Percentiles rank a stretch among this genome's conserved stretches.
Conservation (phyloP, 2,797 vertebrate species). For the Tragelaphus eurycerus region DNA sequence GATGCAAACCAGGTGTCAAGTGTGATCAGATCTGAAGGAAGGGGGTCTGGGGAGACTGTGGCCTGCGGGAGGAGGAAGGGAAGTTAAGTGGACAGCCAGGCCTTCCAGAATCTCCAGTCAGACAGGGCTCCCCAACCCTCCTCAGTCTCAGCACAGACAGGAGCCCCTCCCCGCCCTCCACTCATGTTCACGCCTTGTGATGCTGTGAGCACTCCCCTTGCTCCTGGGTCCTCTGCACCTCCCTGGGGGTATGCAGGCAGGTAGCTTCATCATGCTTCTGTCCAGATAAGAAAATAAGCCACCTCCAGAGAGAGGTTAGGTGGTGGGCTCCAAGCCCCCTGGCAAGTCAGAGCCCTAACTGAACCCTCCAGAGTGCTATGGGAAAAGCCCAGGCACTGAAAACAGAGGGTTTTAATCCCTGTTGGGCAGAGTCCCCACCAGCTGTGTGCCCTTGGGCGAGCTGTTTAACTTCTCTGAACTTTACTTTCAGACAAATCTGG, state of each 20-base stretch:
- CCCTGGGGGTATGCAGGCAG: not conserved
- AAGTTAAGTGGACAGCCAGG: not conserved
- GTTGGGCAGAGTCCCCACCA: not conserved
- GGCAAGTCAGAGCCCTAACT: not conserved
- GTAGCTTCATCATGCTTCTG: not conserved
- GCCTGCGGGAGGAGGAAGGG: not conserved
- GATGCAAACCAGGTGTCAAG: not conserved
- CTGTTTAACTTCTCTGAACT: not conserved
- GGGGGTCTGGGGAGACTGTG: not conserved
- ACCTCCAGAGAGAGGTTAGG: not conserved
- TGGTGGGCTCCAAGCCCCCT: not conserved
- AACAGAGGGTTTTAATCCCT: not conserved
- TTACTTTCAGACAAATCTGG: not conserved
- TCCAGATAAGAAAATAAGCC: not conserved
- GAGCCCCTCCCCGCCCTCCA: accelerated
- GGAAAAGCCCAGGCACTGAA: not conserved
- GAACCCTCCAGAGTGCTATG: not conserved
- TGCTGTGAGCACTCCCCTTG: not conserved
- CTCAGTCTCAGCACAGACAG: not conserved
- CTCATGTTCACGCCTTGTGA: not conserved
- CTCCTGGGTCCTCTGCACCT: not conserved
- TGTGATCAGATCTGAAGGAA: not conserved
- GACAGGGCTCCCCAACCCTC: no score
- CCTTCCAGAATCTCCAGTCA: not conserved
- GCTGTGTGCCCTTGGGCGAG: not conserved